Evolutionary conservation across 2,797 vertebrate genomes (phyloP).

Genomic region (Schizopygopsis pylzovi): DNA sequence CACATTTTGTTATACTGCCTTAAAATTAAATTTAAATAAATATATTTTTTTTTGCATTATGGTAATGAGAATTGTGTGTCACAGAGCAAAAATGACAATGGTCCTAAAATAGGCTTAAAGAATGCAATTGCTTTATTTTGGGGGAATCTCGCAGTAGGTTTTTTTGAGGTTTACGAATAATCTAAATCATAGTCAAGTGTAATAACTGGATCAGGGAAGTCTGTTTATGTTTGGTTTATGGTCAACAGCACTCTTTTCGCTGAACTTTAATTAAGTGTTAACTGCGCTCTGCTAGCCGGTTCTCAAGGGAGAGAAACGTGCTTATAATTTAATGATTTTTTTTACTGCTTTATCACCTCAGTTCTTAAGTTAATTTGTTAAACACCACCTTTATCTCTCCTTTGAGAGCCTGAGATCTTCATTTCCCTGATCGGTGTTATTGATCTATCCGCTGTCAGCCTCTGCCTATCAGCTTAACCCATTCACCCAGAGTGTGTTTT

Average conservation of each 20-base stretch:
- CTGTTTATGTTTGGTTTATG: neutral
- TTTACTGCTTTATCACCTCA: slow-evolving; percentile 32
- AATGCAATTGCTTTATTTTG: neutral
- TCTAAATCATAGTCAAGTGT: neutral
- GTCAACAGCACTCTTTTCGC: neutral
- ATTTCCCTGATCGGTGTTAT: slow-evolving; percentile 39
- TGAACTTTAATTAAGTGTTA: slow-evolving; percentile 20
- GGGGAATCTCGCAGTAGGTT: neutral
- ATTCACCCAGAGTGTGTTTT: slow-evolving; percentile 28
- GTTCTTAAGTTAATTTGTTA: slow-evolving; percentile 42
- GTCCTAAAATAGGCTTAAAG: neutral
- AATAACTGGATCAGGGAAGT: neutral
- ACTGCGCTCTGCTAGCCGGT: neutral
- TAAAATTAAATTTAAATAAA: neutral
- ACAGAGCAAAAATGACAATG: neutral
- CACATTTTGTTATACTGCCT: neutral
- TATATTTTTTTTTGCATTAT: neutral
- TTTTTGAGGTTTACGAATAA: neutral
- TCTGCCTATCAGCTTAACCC: slow-evolving; percentile 23
- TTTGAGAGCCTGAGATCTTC: slow-evolving; percentile 41
- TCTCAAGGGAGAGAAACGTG: slow-evolving; percentile 20
- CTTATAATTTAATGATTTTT: slow-evolving; percentile 34
- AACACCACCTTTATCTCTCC: slow-evolving; percentile 36
- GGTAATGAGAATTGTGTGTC: neutral
- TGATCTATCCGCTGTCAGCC: slow-evolving; percentile 36